Base-by-base conservation (phyloP, 1,140 invertebrate genomes). In the Whitmania pigra region DNA sequence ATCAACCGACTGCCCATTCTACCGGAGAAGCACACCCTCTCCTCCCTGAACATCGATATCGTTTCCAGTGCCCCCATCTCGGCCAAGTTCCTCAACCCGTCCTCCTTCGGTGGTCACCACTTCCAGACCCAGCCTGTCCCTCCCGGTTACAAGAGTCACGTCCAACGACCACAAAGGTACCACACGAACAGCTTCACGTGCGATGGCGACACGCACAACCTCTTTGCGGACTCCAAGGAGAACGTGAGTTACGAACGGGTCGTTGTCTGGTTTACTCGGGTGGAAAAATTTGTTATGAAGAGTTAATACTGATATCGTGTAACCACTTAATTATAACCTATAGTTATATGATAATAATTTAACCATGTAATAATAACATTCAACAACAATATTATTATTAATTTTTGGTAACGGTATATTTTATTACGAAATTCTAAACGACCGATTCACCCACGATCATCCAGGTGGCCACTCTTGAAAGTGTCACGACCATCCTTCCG, bases 101-200 rank as follows among this genome's bases (percentile, higher is more conserved):
- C 57, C 27, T 9, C 17, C 5, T 1, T 20, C 6, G 29, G 11
- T 18, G 57, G 22, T 13, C 22, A 31, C 57, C 57, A 63, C 22
- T 31, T 25, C 22, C 57, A 63, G 15, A 13, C 57, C 22, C 57
- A 63, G 57, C 22, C 57, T 1, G 22, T 7, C 22, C 57, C 22
- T 7, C 57, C 29, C 22, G 22, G 22, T 20, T 25, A 63, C 57
- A 63, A 63, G 29, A 63, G 15, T 7, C 29, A 22, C 57, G 29
- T 25, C 29, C 57, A 22, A 15, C 57, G 29, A 2, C 57, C 5
- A 7, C 57, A 63, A 7, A 22, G 57, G 22, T 31, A 25, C 57
- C 57, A 63, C 57, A 63, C 57, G 29, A 63, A 63, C 18, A 63
- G 57, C 57, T 63, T 63, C 57, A 63, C 22, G 2, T 31, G 29